Evolutionary conservation across 2,888 invertebrate species (phyloP).

Genomic region (Oscheius myriophilus): DNA sequence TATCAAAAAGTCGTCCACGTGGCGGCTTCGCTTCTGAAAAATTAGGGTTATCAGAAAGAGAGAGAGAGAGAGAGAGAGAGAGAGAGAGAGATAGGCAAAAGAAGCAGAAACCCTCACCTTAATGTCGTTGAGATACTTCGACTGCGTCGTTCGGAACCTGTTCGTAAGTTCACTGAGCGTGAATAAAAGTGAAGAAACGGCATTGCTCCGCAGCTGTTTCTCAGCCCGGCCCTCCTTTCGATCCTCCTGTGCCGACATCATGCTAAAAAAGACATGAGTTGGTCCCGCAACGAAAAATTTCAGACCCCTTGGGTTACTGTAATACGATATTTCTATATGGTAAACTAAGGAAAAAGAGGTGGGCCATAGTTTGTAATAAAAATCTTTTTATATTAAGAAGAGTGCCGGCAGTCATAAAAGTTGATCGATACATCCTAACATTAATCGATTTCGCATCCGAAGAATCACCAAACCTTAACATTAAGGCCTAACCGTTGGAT

Average conservation of each 20-base stretch:
- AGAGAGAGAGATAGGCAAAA: not conserved
- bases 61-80: not conserved
- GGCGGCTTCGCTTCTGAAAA: constrained; percentile 37
- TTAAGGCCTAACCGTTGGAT: no score
- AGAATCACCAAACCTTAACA: no score
- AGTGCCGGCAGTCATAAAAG: no score
- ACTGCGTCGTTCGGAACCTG: constrained; percentile 86
- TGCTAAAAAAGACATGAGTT: constrained; percentile 42
- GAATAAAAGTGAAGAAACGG: constrained; percentile 85
- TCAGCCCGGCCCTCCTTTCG: constrained; percentile 41
- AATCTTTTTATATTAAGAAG: no score
- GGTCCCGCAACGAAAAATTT: no score
- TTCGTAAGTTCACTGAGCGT: constrained; percentile 86
- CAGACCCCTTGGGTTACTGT: not conserved
- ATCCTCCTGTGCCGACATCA: constrained; percentile 56
- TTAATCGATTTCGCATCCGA: no score
- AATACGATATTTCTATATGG: no score
- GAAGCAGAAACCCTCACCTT: constrained; percentile 73
- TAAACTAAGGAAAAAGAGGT: no score
- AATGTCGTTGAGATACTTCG: constrained; percentile 84
- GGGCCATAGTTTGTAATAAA: no score
- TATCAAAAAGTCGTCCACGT: constrained; percentile 47
- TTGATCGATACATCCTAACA: no score
- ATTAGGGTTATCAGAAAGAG: not conserved
- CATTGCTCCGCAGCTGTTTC: constrained; percentile 79